Percentiles rank a stretch among this genome's conserved stretches.
These are phyloP conservation scores for Coptodon rendalli DNA, from an alignment of 2,113 vertebrate species.

Conservation along the genomic window DNA sequence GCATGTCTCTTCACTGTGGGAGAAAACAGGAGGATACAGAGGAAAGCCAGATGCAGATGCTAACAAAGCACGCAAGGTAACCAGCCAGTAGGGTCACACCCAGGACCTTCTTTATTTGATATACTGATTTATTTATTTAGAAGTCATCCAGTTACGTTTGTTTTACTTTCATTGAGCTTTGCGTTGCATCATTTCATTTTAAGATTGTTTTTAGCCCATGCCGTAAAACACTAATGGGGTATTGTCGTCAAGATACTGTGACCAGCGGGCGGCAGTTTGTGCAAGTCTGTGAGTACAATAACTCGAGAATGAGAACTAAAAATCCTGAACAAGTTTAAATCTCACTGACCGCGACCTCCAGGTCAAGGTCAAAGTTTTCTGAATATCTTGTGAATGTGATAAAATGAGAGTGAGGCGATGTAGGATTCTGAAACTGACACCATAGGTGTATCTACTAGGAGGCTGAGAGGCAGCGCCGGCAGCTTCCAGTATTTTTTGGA, in stretches of 20 bases:
- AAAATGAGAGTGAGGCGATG: neutral
- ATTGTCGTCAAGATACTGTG: neutral
- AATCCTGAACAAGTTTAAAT: neutral
- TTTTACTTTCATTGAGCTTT: neutral
- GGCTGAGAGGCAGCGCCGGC: neutral
- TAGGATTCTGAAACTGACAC: neutral
- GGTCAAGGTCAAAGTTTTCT: neutral
- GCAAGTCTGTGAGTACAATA: neutral
- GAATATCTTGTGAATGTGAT: neutral
- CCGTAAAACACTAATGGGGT: neutral
- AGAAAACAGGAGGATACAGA: neutral
- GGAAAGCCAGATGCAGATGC: neutral
- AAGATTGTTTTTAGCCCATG: neutral
- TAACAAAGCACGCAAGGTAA: neutral
- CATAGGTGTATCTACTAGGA: neutral
- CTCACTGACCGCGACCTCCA: neutral
- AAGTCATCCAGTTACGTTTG: neutral
- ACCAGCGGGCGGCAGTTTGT: neutral
- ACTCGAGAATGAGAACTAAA: neutral
- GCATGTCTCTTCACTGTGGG: neutral
- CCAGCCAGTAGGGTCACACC: neutral
- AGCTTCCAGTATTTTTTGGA: neutral
- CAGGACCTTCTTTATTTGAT: neutral
- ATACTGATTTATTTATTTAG: neutral
- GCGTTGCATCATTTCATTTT: neutral